Percentiles rank a stretch among this genome's conserved stretches.
Conservation (phyloP, 2,888 invertebrate genomes). For the Harmothoe impar region DNA sequence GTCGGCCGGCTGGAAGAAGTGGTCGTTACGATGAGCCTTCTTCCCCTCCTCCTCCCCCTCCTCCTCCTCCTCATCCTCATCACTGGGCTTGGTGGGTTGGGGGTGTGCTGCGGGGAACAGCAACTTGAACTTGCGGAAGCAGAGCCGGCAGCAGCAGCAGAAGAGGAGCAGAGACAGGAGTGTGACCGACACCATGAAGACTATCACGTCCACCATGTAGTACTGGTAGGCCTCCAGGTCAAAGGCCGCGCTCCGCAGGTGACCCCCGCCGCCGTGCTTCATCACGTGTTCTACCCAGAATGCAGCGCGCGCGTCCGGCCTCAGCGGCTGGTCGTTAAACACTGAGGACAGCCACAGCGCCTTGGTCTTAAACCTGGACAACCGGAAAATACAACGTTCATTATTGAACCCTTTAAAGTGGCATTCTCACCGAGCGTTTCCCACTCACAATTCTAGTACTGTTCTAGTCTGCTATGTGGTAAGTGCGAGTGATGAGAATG, state of each 20-base stretch:
- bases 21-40: neutral
- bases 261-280: constrained; percentile 54
- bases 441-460: too few species aligned
- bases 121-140: constrained; percentile 25
- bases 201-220: constrained; percentile 52
- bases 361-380: constrained; percentile 14
- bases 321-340: constrained; percentile 34
- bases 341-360: constrained; percentile 36
- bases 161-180: neutral
- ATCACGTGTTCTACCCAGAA: constrained; percentile 56
- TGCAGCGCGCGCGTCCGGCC: constrained; percentile 31
- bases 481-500: too few species aligned
- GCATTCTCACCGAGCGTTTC: too few species aligned
- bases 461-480: too few species aligned
- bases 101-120: constrained; percentile 14
- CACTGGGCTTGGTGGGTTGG: neutral
- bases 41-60: neutral
- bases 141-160: constrained; percentile 25
- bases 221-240: constrained; percentile 25
- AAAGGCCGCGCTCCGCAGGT: constrained; percentile 32
- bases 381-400: neutral
- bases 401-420: too few species aligned
- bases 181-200: neutral
- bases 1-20: constrained; percentile 31
- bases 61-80: neutral